Percentiles rank a stretch among this genome's conserved stretches.
Conservation (phyloP, 2,888 invertebrate genomes). For the Empis livida region DNA sequence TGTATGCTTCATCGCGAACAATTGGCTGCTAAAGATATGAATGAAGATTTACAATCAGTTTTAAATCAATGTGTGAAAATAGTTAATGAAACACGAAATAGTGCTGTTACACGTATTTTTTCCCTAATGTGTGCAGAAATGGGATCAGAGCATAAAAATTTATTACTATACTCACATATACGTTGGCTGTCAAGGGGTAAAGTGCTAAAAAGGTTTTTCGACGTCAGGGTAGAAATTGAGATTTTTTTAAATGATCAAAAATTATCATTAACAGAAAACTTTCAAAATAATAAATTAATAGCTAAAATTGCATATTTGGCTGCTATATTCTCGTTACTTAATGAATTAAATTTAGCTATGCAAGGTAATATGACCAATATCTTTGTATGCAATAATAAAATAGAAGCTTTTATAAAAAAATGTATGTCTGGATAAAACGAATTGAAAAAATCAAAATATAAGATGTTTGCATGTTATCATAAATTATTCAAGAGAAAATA, state of each 20-base stretch:
- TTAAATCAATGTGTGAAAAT: slow-evolving; percentile 5
- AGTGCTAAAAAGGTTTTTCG: slow-evolving; percentile 1
- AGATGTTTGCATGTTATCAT: slow-evolving; percentile 1
- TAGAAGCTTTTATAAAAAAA: slow-evolving; percentile 3
- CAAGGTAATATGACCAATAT: not conserved
- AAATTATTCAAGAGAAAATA: not conserved
- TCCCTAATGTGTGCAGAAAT: slow-evolving; percentile 12
- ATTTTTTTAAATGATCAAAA: not conserved
- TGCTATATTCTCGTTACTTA: not conserved
- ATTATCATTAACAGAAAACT: not conserved
- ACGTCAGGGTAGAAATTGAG: not conserved
- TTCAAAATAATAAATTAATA: not conserved
- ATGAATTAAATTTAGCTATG: not conserved
- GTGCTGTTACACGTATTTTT: slow-evolving; percentile 10
- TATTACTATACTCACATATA: slow-evolving; percentile 3
- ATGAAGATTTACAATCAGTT: slow-evolving; percentile 3
- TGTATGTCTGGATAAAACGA: slow-evolving; percentile 1
- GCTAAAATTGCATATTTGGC: slow-evolving; percentile 1
- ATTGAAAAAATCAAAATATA: not conserved
- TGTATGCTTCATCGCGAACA: slow-evolving; percentile 4
- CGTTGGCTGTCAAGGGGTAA: slow-evolving; percentile 3
- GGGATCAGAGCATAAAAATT: slow-evolving; percentile 5
- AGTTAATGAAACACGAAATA: slow-evolving; percentile 5
- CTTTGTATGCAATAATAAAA: slow-evolving; percentile 2
- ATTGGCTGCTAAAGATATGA: slow-evolving; percentile 10